Evolutionary conservation across 2,113 vertebrate genomes (phyloP), one percentile per base, ranked within the genome.

Genomic region (Rallus limicola): DNA sequence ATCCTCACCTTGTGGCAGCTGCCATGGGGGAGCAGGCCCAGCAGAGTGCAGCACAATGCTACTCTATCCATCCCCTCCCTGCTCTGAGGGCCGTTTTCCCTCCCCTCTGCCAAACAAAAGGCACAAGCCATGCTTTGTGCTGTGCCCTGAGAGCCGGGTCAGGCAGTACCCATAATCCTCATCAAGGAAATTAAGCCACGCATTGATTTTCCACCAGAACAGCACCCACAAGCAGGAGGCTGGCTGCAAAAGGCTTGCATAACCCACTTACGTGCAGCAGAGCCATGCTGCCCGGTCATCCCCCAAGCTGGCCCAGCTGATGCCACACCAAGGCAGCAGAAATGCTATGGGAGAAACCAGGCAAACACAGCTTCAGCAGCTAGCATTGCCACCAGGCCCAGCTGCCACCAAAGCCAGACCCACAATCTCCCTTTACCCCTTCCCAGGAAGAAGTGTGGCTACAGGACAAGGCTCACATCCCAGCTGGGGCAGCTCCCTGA

Each of bases 401-500:
- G 6, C 31, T 13, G 15, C 24, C 53, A 28, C 36, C 2, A 0
- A 16, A 4, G 6, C 26, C 7, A 18, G 8, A 48, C 75, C 65
- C 38, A 4, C 0, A 0, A 4, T 40, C 20, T 20, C 13, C 0
- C 1, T 0, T 33, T 18, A 17, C 5, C 16, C 19, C 29, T 42
- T 6, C 15, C 11, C 2, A 0, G 11, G 15, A 50, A 56, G 2
- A 33, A 52, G 10, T 0, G 5, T 46, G 63, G n/a, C 24, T 71
- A 10, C 14, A 21, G 31, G 16, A 21, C 1, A 6, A 80, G 60
- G 68, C 5, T 65, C 46, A 5, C 5, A 1, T 1, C 20, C 21
- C 29, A 24, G 44, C 56, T 13, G 28, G 10, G 14, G 18, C 34
- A 38, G 8, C 46, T 28, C 60, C 65, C 38, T 1, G 11, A 64